Evolutionary conservation across 2,797 vertebrate species (phyloP).

Genomic region (Danio tinwini): DNA sequence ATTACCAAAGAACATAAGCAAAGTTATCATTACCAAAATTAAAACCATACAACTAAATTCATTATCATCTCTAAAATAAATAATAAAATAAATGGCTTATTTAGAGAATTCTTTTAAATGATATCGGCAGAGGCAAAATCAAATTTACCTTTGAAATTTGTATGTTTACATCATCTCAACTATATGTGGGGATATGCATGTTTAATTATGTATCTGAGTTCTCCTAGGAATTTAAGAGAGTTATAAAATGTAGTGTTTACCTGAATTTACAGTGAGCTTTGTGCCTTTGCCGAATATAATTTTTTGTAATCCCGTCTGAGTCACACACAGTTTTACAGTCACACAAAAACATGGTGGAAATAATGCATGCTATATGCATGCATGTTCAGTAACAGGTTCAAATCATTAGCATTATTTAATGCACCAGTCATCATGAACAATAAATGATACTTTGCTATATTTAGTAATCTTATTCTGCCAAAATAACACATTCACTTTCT

Average conservation of each 20-base stretch:
- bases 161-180: too few relatives aligned
- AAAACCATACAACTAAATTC: not conserved
- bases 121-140: not conserved
- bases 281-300: slow-evolving; percentile 60
- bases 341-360: slow-evolving; percentile 7
- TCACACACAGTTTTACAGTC: slow-evolving; percentile 44
- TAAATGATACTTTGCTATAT: not conserved
- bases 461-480: not conserved
- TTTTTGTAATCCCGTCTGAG: slow-evolving; percentile 27
- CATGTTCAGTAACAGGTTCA: too few relatives aligned
- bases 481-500: not conserved
- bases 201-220: not conserved
- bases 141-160: too few relatives aligned
- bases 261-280: slow-evolving; percentile 43
- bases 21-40: too few relatives aligned
- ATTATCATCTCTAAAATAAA: not conserved
- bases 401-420: not conserved
- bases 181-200: too few relatives aligned
- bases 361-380: not conserved
- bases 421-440: not conserved
- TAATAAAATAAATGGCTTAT: too few relatives aligned
- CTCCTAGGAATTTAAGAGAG: not conserved
- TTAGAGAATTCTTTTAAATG: too few relatives aligned
- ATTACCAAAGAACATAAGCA: too few relatives aligned
- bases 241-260: not conserved